These are phyloP conservation scores for Pheosia gnoma DNA, from an alignment of 2,888 invertebrate genomes.

Conservation along the genomic window DNA sequence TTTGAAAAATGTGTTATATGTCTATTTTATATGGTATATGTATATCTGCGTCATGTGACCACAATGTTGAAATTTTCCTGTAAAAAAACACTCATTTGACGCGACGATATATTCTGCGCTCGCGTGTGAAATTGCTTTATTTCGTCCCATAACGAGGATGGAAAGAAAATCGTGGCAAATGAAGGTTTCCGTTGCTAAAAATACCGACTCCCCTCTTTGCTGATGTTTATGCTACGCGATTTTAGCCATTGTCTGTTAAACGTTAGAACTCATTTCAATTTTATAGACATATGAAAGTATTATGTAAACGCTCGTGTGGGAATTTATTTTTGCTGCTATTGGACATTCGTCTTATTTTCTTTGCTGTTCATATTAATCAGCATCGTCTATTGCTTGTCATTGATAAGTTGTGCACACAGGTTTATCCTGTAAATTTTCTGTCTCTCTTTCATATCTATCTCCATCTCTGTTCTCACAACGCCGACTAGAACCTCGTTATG, in stretches of 20 bases:
- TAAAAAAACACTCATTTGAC: slow-evolving; percentile 27
- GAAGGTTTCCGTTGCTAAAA: slow-evolving; percentile 44
- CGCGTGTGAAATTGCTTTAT: slow-evolving; percentile 55
- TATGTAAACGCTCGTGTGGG: not conserved
- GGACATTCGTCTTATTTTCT: not conserved
- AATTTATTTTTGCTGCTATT: not conserved
- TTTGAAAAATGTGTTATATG: not conserved
- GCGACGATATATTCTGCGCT: slow-evolving; percentile 21
- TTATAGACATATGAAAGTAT: not conserved
- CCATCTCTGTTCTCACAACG: too few species aligned
- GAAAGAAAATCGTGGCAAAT: slow-evolving; percentile 56
- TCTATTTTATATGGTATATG: not conserved
- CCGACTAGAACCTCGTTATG: too few species aligned
- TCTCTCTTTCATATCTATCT: too few species aligned
- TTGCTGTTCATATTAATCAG: not conserved
- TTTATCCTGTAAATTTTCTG: too few species aligned
- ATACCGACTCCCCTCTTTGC: slow-evolving; percentile 17
- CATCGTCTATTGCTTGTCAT: too few species aligned
- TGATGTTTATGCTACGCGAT: not conserved
- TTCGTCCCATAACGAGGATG: slow-evolving; percentile 55
- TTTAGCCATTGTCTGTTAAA: not conserved
- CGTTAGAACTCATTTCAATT: not conserved
- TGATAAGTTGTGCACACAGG: too few species aligned
- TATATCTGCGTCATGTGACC: not conserved
- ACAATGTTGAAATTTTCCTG: slow-evolving; percentile 15